phyloP scores from a whole-genome alignment of 2,888 invertebrate species.

The Venustoraphidia nigricollis region DNA sequence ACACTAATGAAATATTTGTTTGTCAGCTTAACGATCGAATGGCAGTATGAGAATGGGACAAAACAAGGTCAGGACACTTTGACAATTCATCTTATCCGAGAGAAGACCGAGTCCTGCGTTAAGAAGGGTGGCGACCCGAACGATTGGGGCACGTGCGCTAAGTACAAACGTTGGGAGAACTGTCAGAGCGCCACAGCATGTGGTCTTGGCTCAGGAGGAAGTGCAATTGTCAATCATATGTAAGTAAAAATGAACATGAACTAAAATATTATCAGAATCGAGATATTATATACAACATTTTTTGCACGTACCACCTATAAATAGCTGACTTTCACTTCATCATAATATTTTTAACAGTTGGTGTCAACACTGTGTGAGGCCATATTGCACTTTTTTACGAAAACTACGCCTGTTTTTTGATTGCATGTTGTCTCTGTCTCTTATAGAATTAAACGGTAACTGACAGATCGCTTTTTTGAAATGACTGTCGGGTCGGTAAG shows the following conservation, averaged over 20 bases:
- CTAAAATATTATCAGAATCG: no score
- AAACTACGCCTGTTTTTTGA: no score
- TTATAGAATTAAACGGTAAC: no score
- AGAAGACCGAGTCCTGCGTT: slow-evolving; percentile 18
- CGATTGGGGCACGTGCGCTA: slow-evolving; percentile 30
- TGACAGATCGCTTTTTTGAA: no score
- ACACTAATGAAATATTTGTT: slow-evolving; percentile 14
- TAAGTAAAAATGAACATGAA: slow-evolving; percentile 7
- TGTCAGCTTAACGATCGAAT: slow-evolving; percentile 27
- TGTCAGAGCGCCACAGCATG: slow-evolving; percentile 31
- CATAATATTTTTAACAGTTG: no score
- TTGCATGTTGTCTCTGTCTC: no score
- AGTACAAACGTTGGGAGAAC: slow-evolving; percentile 29
- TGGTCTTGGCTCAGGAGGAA: slow-evolving; percentile 35
- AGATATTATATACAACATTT: no score
- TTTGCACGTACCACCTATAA: no score
- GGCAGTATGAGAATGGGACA: slow-evolving; percentile 21
- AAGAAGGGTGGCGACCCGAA: slow-evolving; percentile 16
- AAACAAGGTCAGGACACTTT: slow-evolving; percentile 13
- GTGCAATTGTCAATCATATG: slow-evolving; percentile 16
- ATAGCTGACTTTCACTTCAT: no score
- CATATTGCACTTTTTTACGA: no score
- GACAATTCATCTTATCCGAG: slow-evolving; percentile 22
- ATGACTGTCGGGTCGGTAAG: no score
- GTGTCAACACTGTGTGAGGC: no score